phyloP scores from a whole-genome alignment of 2,797 vertebrate species.

The Poecilia picta region DNA sequence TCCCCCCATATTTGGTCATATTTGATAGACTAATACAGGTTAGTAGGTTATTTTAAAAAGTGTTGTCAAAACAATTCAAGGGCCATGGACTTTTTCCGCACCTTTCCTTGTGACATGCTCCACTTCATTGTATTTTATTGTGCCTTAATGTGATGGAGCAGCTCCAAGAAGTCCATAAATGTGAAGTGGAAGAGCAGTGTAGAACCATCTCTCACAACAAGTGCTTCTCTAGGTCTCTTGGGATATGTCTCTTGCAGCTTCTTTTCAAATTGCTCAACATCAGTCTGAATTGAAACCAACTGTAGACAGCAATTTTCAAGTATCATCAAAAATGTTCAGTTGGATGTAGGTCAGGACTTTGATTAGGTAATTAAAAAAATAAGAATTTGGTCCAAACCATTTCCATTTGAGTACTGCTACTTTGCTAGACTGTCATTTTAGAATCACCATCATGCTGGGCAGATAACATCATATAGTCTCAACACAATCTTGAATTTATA shows the following conservation, averaged over 20 bases:
- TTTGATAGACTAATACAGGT: slow-evolving; percentile 25
- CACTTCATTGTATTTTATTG: not conserved
- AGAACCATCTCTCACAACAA: not conserved
- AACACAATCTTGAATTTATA: not conserved
- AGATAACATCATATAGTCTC: not conserved
- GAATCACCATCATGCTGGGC: not conserved
- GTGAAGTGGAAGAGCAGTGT: not conserved
- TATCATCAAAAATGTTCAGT: not conserved
- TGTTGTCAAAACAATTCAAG: not conserved
- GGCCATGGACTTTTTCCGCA: not conserved
- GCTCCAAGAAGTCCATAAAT: not conserved
- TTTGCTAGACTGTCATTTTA: not conserved
- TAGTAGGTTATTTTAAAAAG: not conserved
- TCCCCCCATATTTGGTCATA: not conserved
- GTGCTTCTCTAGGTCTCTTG: not conserved
- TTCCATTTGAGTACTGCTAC: not conserved
- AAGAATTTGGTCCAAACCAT: not conserved
- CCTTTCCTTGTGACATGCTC: not conserved
- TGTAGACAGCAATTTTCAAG: not conserved
- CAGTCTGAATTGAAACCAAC: not conserved
- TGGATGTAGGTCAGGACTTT: not conserved
- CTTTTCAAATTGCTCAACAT: not conserved
- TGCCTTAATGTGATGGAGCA: not conserved
- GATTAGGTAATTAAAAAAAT: not conserved
- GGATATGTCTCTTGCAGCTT: not conserved